Evolutionary conservation across 2,888 invertebrate species (phyloP), one percentile per base, ranked within the genome.

Genomic region (Syrphus vitripennis): DNA sequence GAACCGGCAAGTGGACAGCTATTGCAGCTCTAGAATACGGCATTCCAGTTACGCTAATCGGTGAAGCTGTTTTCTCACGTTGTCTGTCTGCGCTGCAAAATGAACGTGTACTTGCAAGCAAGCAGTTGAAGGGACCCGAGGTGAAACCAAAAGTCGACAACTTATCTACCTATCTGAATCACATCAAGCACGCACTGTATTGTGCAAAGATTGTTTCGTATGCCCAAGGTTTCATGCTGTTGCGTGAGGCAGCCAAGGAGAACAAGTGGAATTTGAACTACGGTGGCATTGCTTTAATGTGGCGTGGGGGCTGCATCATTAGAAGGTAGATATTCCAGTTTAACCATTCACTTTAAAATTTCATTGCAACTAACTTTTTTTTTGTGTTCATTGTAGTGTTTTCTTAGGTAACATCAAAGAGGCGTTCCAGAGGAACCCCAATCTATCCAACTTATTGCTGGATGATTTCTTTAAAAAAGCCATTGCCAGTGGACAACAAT

Each of bases 1-100:
- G 99, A 67, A 99, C 99, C 0, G 99, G 99, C 75, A 99, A 99
- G 92, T 99, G 99, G 99, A 99, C 99, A 0, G 99, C 98, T 0
- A 97, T 99, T 89, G 95, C 98, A 3, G 98, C 99, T 0, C 93
- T 99, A 26, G 98, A 99, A 90, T 98, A 97, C 90, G 99, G 99
- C 9, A 95, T 98, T 14, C 99, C 99, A 0, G 98, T 99, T 14
- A 99, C 99, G 57, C 95, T 99, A 83, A 99, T 99, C 87, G 99
- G 98, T 24, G 99, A 99, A 93, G 98, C 99, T 0, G 99, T 99
- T 4, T 99, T 99, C 92, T 97, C 98, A 1, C 95, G 99, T 42
- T 99, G 98, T 90, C 94, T 99, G 6, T 99, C 99, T 0, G 96
- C 99, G 0, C 93, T 99, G 67, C 95, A 98, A 95, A 93, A 95